Percentiles rank a stretch among this genome's conserved stretches.
These are phyloP conservation scores for Drosophila kepulauana DNA, from an alignment of 1,140 invertebrate genomes.

Conservation along the genomic window DNA sequence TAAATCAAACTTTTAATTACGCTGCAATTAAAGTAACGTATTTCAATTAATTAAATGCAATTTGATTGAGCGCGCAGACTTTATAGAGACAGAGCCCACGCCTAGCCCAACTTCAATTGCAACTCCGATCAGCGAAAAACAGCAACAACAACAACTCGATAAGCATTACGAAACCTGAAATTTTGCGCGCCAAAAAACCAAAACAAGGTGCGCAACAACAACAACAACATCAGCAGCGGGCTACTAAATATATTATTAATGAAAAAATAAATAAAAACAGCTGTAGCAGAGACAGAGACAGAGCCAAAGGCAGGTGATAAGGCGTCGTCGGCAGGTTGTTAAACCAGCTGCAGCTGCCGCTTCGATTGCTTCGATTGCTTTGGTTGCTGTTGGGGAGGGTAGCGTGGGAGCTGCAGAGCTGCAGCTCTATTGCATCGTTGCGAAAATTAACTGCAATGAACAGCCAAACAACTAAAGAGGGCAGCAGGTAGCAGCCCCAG, in stretches of 20 bases:
- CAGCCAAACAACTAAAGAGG: constrained; percentile 14
- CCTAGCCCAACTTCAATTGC: constrained; percentile 7
- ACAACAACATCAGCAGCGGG: constrained; percentile 1
- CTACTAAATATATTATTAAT: constrained; percentile 41
- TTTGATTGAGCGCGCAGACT: constrained; percentile 58
- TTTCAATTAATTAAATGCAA: constrained; percentile 79
- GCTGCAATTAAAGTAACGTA: constrained; percentile 75
- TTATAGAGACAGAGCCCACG: constrained; percentile 24
- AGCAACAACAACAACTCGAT: constrained; percentile 15
- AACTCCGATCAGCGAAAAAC: neutral
- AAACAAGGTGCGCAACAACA: constrained; percentile 50
- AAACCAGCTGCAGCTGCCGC: constrained; percentile 66
- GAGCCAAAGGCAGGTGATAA: constrained; percentile 66
- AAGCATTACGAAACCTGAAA: constrained; percentile 69
- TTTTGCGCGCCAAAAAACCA: constrained; percentile 64
- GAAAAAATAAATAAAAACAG: constrained; percentile 54
- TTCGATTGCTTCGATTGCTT: neutral
- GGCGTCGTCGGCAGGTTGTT: constrained; percentile 66
- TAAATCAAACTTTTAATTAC: constrained; percentile 79
- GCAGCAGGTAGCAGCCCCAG: constrained; percentile 16
- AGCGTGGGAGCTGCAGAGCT: constrained; percentile 65
- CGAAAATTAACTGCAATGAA: constrained; percentile 74
- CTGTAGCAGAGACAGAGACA: constrained; percentile 26
- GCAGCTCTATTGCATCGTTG: constrained; percentile 73
- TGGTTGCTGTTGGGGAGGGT: constrained; percentile 18